A percentile compares a stretch with the other conserved stretches of the same genome.
These are phyloP conservation scores for Leucophenga montana DNA, from an alignment of 2,888 invertebrate genomes.

Conservation along the genomic window DNA sequence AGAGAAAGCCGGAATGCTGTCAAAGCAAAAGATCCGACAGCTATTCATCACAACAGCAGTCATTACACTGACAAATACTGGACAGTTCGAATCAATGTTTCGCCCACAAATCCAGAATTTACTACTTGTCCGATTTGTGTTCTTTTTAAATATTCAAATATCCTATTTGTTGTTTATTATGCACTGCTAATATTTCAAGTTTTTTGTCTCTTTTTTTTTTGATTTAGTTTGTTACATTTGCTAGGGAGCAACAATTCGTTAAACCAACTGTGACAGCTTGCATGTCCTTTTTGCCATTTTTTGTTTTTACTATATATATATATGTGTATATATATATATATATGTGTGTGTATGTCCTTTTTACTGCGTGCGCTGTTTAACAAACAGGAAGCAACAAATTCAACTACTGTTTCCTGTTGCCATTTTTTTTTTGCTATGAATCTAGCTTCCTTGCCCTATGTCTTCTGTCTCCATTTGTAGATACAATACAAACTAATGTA, in stretches of 20 bases:
- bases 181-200: slow-evolving; percentile 30
- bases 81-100: too few relatives aligned
- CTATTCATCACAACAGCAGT: too few relatives aligned
- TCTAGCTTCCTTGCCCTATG: too few relatives aligned
- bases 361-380: slow-evolving; percentile 61
- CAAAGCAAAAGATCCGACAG: too few relatives aligned
- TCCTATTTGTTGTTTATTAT: slow-evolving; percentile 49
- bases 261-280: slow-evolving; percentile 67
- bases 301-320: too few relatives aligned
- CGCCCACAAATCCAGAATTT: too few relatives aligned
- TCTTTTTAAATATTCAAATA: slow-evolving; percentile 6
- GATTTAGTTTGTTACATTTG: slow-evolving; percentile 13
- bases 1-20: too few relatives aligned
- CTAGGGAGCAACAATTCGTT: slow-evolving; percentile 55
- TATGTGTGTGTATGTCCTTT: slow-evolving; percentile 12
- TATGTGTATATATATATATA: too few relatives aligned
- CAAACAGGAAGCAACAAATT: slow-evolving; percentile 66
- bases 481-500: neutral
- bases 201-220: slow-evolving; percentile 27
- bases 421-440: neutral
- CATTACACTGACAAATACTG: too few relatives aligned
- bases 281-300: slow-evolving; percentile 53
- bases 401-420: slow-evolving; percentile 62
- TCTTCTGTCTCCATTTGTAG: too few relatives aligned
- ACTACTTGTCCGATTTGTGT: too few relatives aligned